These are phyloP conservation scores for Willisornis vidua DNA, from an alignment of 2,113 vertebrate species.

Conservation along the genomic window DNA sequence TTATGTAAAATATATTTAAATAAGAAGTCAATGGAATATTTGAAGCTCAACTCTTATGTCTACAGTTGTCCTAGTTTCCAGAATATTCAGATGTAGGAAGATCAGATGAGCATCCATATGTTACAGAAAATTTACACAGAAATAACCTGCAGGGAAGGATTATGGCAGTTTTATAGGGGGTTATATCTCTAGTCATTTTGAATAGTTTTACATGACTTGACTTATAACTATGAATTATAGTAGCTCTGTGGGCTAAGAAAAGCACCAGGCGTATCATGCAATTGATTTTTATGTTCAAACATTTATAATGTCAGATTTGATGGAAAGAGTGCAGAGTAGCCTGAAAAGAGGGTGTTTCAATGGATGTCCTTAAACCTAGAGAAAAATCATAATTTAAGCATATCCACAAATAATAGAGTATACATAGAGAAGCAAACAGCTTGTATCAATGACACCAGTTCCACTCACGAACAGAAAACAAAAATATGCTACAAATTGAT, in stretches of 20 bases:
- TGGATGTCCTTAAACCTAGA: not conserved
- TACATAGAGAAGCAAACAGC: not conserved
- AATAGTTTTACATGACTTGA: constrained; percentile 31
- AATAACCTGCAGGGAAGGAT: constrained; percentile 30
- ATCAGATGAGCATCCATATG: not conserved
- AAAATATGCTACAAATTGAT: not conserved
- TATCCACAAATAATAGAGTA: not conserved
- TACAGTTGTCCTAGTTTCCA: not conserved
- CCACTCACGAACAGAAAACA: not conserved
- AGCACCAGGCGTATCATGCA: not conserved
- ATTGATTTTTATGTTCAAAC: constrained; percentile 51
- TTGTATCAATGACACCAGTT: not conserved
- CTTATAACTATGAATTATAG: not conserved
- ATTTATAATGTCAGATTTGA: constrained; percentile 53
- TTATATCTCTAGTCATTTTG: not conserved
- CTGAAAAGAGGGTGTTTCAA: constrained; percentile 23
- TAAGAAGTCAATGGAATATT: not conserved
- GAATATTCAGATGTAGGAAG: not conserved
- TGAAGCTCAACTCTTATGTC: not conserved
- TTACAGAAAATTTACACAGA: constrained; percentile 33
- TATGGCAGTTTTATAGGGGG: constrained; percentile 2
- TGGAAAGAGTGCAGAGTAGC: constrained; percentile 13
- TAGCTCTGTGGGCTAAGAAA: constrained; percentile 3
- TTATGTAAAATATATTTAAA: not conserved
- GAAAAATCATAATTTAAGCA: not conserved